Conservation (phyloP, 2,113 vertebrate genomes). For the Dissostichus mawsoni region DNA sequence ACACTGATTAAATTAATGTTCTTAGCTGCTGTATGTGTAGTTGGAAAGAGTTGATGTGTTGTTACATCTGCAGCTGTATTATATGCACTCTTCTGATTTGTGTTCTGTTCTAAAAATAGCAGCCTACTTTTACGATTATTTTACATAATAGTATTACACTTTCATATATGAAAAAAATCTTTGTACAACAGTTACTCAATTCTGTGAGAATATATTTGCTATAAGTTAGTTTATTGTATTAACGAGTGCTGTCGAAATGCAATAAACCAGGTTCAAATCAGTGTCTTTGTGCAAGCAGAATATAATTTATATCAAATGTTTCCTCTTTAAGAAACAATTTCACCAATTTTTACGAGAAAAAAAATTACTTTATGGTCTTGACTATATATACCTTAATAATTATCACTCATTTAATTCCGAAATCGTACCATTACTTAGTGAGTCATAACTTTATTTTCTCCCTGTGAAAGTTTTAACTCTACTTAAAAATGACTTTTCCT, state of each 20-base stretch:
- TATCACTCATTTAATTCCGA: background rate
- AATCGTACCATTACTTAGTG: background rate
- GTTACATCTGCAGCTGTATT: background rate
- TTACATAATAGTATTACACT: background rate
- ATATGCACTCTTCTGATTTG: background rate
- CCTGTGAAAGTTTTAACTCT: background rate
- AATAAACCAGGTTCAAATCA: background rate
- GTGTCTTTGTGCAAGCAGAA: background rate
- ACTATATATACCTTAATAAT: background rate
- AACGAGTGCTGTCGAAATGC: background rate
- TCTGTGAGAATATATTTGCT: background rate
- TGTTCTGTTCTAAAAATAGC: background rate
- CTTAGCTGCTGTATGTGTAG: background rate
- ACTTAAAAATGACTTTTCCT: background rate
- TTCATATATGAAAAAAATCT: too few species aligned
- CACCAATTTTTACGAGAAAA: background rate
- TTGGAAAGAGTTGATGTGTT: background rate
- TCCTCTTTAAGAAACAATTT: background rate
- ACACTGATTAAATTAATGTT: background rate
- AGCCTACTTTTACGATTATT: background rate
- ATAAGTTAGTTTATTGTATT: background rate
- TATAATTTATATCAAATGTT: background rate
- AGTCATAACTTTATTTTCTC: background rate
- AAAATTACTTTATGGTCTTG: background rate
- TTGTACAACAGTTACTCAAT: background rate